Base-by-base conservation (phyloP, 2,797 vertebrate genomes). In the Clarias pachynema region DNA sequence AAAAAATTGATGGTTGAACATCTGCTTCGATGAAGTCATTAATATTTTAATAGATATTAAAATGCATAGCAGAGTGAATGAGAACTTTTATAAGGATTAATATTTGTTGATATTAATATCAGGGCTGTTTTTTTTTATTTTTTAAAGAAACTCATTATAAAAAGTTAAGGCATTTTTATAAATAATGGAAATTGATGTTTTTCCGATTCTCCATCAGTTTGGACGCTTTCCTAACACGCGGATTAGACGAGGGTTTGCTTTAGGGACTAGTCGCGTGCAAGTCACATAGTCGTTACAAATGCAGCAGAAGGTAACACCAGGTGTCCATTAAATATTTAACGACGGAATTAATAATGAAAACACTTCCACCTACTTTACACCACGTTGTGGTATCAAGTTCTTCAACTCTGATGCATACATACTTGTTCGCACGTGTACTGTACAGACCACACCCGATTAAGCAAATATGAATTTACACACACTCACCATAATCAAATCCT, bases 281-380 rank as follows among this genome's bases (percentile, higher is more conserved):
- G 72, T 37, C 14, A 18, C 40, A 18, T 63, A 59, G 24, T 60
- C 34, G 16, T 20, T 82, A 66, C 62, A 73, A 78, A 65, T 1
- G 81, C 75, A 44, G 73, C 84, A 84, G 31, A 62, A 26, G 8
- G 94, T 92, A 94, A 95, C 79, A 6, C 82, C 93, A 95, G 89
- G 87, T 53, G 70, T 40, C 31, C 83, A 91, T 96, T 79, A 94
- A 95, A 82, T 93, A 94, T 96, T 94, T 37, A 95, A 90, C 81
- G 83, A 84, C 57, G 86, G 79, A 87, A 62, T 95, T 90, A 94
- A 95, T 95, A 93, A 95, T 94, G 66, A 89, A 94, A 89, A 86
- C 69, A 84, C 83, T 87, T 88, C 91, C 89, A 87, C 86, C 88
- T 90, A 81, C 91, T 91, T 83, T 87, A 86, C 89, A 89, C 84